phyloP scores from a whole-genome alignment of 2,113 vertebrate species.

The Megalops atlanticus region DNA sequence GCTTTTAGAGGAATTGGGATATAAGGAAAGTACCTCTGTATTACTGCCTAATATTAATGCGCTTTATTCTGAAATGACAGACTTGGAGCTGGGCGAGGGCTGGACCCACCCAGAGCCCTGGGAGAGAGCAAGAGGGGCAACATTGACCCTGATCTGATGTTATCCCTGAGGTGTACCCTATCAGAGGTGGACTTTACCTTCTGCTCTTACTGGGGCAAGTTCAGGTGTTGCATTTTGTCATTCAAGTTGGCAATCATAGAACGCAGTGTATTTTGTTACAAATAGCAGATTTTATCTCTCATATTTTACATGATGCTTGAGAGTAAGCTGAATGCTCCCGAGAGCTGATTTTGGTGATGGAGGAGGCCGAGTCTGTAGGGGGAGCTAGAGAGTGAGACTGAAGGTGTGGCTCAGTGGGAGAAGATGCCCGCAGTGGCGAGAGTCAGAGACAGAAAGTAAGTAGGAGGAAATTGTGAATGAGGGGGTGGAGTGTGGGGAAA shows the following conservation, averaged over 20 bases:
- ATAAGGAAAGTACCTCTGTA: conserved; percentile 44
- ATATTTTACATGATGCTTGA: background rate
- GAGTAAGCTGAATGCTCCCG: background rate
- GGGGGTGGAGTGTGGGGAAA: no score
- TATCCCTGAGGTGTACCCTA: no score
- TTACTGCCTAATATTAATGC: conserved; percentile 67
- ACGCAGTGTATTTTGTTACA: background rate
- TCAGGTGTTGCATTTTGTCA: background rate
- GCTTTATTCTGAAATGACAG: no score
- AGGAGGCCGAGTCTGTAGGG: conserved; percentile 7
- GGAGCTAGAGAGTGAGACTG: conserved; percentile 6
- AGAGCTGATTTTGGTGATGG: background rate
- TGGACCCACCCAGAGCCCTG: conserved; percentile 57
- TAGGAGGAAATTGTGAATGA: no score
- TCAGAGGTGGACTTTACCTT: background rate
- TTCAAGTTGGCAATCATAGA: background rate
- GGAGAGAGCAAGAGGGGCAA: background rate
- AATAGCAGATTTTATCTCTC: background rate
- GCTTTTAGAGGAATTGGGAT: background rate
- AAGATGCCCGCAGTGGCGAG: background rate
- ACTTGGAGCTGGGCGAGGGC: conserved; percentile 60
- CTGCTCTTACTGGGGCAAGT: background rate
- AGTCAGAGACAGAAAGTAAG: no score
- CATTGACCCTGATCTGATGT: background rate
- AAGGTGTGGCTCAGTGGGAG: conserved; percentile 14